Evolutionary conservation across 2,113 vertebrate species (phyloP).

Genomic region (Trichechus manatus): DNA sequence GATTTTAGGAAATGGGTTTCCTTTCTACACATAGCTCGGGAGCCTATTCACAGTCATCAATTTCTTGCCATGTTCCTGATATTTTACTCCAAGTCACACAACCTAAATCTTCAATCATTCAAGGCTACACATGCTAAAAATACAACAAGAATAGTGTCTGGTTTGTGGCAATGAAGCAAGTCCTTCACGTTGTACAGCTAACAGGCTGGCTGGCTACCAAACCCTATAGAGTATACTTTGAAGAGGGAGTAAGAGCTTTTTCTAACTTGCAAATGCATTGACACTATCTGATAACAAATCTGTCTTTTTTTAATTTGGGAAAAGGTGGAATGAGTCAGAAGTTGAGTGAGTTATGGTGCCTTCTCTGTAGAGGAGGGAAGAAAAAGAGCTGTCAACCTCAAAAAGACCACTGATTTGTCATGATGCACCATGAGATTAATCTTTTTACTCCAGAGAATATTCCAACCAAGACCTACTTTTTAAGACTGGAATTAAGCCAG

Average conservation of each 20-base stretch:
- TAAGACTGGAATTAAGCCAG: not conserved
- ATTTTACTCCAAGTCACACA: not conserved
- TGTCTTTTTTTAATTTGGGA: not conserved
- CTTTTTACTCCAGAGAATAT: not conserved
- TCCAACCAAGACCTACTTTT: not conserved
- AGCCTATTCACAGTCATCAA: not conserved
- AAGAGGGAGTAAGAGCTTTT: not conserved
- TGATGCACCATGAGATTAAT: not conserved
- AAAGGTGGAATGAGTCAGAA: not conserved
- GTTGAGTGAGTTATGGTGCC: not conserved
- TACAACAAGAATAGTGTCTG: not conserved
- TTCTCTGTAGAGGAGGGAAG: not conserved
- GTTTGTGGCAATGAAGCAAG: not conserved
- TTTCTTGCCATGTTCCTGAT: not conserved
- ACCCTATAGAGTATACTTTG: not conserved
- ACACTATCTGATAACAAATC: not conserved
- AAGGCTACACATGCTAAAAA: not conserved
- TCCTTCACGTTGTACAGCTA: not conserved
- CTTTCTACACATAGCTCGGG: not conserved
- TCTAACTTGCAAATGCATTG: slow-evolving; percentile 20
- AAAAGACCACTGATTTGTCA: not conserved
- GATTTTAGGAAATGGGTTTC: not conserved
- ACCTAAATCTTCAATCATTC: not conserved
- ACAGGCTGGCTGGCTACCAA: not conserved
- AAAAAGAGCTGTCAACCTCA: not conserved